These are phyloP conservation scores for Rhizoglyphus robini DNA, from an alignment of 1,140 invertebrate species.

Conservation along the genomic window DNA sequence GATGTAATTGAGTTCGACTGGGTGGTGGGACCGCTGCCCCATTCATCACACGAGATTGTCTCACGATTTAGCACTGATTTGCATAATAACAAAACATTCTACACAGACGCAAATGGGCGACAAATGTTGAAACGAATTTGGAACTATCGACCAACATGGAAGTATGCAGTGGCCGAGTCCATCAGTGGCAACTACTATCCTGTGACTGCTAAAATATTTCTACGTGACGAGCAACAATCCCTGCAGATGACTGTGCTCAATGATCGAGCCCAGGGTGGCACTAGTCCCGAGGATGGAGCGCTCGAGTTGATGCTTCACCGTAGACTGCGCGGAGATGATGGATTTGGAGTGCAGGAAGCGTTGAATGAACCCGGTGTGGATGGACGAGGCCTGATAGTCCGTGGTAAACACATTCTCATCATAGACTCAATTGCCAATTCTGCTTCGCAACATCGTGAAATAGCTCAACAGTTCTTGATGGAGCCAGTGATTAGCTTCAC, in stretches of 20 bases:
- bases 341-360: slow-evolving; percentile 77
- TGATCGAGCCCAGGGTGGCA: slow-evolving; percentile 74
- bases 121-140: slow-evolving; percentile 47
- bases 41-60: slow-evolving; percentile 39
- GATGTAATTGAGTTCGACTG: slow-evolving; percentile 69
- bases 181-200: slow-evolving; percentile 86
- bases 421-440: slow-evolving; percentile 29
- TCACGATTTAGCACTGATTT: slow-evolving; percentile 35
- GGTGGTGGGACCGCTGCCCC: slow-evolving; percentile 62
- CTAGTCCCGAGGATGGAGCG: slow-evolving; percentile 42
- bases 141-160: slow-evolving; percentile 61
- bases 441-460: slow-evolving; percentile 33
- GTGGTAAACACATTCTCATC: slow-evolving; percentile 49
- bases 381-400: slow-evolving; percentile 57
- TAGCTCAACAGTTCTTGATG: slow-evolving; percentile 37
- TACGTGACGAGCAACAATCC: slow-evolving; percentile 10
- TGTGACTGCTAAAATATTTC: slow-evolving; percentile 61
- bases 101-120: slow-evolving; percentile 45
- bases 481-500: slow-evolving; percentile 36
- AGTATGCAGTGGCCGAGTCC: slow-evolving; percentile 44
- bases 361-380: slow-evolving; percentile 63
- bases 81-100: slow-evolving; percentile 34
- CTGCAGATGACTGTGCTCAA: slow-evolving; percentile 44
- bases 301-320: slow-evolving; percentile 49
- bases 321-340: slow-evolving; percentile 67